A percentile compares a stretch with the other conserved stretches of the same genome.
phyloP scores from a whole-genome alignment of 2,797 vertebrate species.

The Sebastes miniatus region DNA sequence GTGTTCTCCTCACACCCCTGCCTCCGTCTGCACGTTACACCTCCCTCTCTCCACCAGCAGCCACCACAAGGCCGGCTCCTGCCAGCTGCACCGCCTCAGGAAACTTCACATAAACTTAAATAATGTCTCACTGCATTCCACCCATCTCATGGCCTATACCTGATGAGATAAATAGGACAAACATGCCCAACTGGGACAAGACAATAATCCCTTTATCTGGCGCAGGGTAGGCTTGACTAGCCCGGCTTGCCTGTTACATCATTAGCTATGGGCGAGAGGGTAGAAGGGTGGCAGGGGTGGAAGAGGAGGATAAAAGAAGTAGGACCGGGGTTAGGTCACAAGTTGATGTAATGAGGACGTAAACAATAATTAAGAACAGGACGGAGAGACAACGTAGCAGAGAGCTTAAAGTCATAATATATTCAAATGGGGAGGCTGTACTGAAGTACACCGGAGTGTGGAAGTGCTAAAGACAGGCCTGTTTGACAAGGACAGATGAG shows the following conservation, averaged over 20 bases:
- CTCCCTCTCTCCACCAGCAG: slow-evolving; percentile 2
- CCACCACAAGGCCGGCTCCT: slow-evolving; percentile 2
- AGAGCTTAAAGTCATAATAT: not conserved
- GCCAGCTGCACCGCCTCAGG: slow-evolving; percentile 32
- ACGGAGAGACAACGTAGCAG: not conserved
- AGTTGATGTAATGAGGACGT: slow-evolving; percentile 23
- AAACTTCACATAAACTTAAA: slow-evolving; percentile 56
- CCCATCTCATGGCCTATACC: slow-evolving; percentile 40
- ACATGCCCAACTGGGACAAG: slow-evolving; percentile 62
- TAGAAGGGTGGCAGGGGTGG: not conserved
- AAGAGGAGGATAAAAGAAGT: slow-evolving; percentile 25
- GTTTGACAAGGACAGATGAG: slow-evolving; percentile 66
- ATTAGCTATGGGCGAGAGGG: slow-evolving; percentile 59
- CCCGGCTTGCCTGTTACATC: slow-evolving; percentile 78
- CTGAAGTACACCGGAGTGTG: slow-evolving; percentile 1
- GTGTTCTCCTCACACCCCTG: not conserved
- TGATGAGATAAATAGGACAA: slow-evolving; percentile 71
- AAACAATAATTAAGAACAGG: slow-evolving; percentile 15
- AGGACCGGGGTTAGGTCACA: slow-evolving; percentile 14
- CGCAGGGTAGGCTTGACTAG: slow-evolving; percentile 61
- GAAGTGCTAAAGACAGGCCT: slow-evolving; percentile 26
- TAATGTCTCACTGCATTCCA: slow-evolving; percentile 46
- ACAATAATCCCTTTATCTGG: slow-evolving; percentile 79
- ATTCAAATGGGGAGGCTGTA: not conserved
- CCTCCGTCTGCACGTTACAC: not conserved